phyloP scores from a whole-genome alignment of 2,888 invertebrate genomes.

The Drosophila nr. fundita region DNA sequence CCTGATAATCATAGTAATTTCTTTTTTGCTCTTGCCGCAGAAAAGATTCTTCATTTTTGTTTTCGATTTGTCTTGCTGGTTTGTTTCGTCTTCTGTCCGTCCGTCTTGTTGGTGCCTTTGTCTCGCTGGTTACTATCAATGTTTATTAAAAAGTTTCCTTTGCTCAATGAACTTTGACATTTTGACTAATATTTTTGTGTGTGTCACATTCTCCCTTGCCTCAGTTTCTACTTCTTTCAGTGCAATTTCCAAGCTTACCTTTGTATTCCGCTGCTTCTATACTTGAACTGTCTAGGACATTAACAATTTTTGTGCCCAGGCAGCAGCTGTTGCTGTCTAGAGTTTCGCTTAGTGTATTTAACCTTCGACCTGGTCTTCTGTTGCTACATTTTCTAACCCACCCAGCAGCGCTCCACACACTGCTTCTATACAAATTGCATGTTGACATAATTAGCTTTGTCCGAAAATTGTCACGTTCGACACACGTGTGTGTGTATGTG shows the following conservation, averaged over 20 bases:
- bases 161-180: conserved; percentile 67
- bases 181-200: conserved; percentile 39
- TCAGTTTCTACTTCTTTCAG: too few relatives aligned
- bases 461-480: conserved; percentile 73
- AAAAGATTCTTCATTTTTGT: conserved; percentile 50
- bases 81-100: background rate
- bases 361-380: conserved; percentile 7
- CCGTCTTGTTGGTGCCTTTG: conserved; percentile 24
- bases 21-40: conserved; percentile 29
- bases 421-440: conserved; percentile 61
- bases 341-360: conserved; percentile 30
- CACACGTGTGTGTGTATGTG: conserved; percentile 32
- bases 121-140: conserved; percentile 60
- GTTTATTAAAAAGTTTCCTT: conserved; percentile 67
- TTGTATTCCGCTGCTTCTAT: conserved; percentile 18
- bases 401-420: background rate
- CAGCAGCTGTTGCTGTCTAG: conserved; percentile 14
- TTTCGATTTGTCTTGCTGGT: conserved; percentile 24
- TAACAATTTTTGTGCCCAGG: conserved; percentile 9
- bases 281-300: conserved; percentile 20
- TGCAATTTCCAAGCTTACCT: conserved; percentile 11
- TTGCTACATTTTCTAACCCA: background rate
- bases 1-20: conserved; percentile 59
- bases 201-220: background rate
- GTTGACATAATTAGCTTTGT: conserved; percentile 74